Conservation (phyloP, 37 sponge, comb jelly and placozoan genomes). For the Eunapius fragilis region DNA sequence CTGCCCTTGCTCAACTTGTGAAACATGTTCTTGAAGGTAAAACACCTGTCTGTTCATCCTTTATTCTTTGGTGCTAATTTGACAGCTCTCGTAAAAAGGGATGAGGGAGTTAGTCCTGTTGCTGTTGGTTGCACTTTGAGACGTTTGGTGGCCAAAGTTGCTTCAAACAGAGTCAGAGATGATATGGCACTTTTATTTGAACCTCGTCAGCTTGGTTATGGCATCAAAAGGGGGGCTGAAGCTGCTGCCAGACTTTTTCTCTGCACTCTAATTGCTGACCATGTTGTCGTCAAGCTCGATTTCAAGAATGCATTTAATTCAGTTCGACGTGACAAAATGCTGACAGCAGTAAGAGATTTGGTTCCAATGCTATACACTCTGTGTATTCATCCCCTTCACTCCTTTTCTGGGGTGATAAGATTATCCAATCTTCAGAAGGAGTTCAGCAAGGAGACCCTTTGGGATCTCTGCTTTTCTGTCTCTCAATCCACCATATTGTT, state of each 20-base stretch:
- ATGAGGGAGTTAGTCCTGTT: no score
- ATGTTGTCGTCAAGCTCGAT: slow-evolving; percentile 11
- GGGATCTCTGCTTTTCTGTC: slow-evolving; percentile 25
- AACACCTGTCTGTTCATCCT: no score
- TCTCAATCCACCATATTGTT: slow-evolving; percentile 12
- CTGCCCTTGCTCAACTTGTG: no score
- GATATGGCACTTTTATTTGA: no score
- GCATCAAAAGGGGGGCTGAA: slow-evolving; percentile 10
- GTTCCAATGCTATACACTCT: slow-evolving; percentile 9
- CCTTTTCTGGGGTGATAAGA: slow-evolving; percentile 27
- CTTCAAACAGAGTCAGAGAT: no score
- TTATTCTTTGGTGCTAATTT: no score
- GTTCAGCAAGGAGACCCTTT: slow-evolving; percentile 37
- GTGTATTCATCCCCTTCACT: slow-evolving; percentile 17
- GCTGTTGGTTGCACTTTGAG: no score
- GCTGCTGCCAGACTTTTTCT: slow-evolving; percentile 33
- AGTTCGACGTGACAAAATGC: slow-evolving; percentile 15
- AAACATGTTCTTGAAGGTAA: no score
- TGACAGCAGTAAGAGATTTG: slow-evolving; percentile 13
- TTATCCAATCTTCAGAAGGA: slow-evolving; percentile 13
- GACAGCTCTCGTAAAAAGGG: no score
- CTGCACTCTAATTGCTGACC: background rate
- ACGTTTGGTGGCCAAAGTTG: no score
- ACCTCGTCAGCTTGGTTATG: slow-evolving; percentile 24
- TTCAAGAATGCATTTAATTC: slow-evolving; percentile 36